Evolutionary conservation across 2,888 invertebrate species (phyloP).

Genomic region (Volucella bombylans): DNA sequence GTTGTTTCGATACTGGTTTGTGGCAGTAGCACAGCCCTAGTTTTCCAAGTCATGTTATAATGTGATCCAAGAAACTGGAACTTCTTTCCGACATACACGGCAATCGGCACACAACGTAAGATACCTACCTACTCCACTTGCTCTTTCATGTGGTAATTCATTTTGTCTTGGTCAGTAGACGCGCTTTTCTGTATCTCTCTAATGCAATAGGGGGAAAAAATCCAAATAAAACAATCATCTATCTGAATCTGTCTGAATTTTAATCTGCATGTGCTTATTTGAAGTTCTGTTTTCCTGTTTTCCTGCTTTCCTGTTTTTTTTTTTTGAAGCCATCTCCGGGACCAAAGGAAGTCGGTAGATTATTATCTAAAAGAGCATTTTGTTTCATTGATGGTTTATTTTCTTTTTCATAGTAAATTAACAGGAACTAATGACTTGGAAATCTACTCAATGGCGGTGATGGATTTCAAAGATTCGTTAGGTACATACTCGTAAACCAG

Average conservation of each 20-base stretch:
- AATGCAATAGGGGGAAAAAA: background rate
- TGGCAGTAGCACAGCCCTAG: constrained; percentile 72
- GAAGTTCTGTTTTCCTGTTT: background rate
- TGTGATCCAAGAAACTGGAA: constrained; percentile 71
- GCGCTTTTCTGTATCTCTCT: too few relatives aligned
- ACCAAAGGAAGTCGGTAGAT: background rate
- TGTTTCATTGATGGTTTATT: background rate
- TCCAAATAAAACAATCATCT: background rate
- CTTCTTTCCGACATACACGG: constrained; percentile 48
- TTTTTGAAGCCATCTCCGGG: background rate
- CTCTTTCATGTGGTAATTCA: constrained; percentile 70
- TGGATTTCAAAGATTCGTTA: too few relatives aligned
- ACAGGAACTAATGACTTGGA: background rate
- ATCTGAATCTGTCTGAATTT: background rate
- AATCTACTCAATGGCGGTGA: background rate
- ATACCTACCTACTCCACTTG: constrained; percentile 60
- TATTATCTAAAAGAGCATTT: constrained; percentile 2
- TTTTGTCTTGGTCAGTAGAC: constrained; percentile 37
- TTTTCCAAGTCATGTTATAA: constrained; percentile 71
- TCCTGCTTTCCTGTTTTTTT: too few relatives aligned
- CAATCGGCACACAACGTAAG: background rate
- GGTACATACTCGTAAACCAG: too few relatives aligned
- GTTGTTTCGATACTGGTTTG: constrained; percentile 62
- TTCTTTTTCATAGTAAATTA: too few relatives aligned
- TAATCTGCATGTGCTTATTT: background rate